Evolutionary conservation across 2,797 vertebrate genomes (phyloP).

Genomic region (Crocodylus rhombifer): DNA sequence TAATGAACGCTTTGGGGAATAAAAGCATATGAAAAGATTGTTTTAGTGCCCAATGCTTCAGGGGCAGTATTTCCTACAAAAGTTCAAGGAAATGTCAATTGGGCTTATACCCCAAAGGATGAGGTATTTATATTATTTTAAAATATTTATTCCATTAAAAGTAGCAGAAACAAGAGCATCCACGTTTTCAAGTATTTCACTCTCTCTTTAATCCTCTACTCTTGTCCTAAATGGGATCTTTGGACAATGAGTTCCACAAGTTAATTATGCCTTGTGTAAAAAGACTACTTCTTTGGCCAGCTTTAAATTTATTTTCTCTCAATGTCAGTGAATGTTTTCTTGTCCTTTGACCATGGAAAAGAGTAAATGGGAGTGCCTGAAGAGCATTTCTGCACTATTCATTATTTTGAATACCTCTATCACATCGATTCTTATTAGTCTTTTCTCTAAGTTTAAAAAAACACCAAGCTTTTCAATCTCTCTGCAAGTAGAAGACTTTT

Average conservation of each 20-base stretch:
- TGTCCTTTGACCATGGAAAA: background rate
- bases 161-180: background rate
- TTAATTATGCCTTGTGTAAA: background rate
- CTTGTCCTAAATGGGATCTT: background rate
- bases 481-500: background rate
- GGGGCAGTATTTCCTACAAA: background rate
- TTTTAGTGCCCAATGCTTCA: too few species aligned
- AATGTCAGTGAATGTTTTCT: background rate
- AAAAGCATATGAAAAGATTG: background rate
- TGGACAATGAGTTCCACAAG: background rate
- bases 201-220: background rate
- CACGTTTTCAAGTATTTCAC: background rate
- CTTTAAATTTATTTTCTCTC: background rate
- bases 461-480: background rate
- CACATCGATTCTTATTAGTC: rapidly evolving
- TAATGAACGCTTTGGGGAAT: background rate
- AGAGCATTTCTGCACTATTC: background rate
- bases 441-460: background rate
- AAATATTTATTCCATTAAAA: background rate
- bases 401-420: background rate
- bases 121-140: background rate
- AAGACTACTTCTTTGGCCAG: background rate
- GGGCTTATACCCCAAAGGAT: background rate
- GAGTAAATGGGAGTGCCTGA: background rate
- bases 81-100: slow-evolving; percentile 42